These are phyloP conservation scores for Chelonus formosanus DNA, from an alignment of 2,888 invertebrate species.

Conservation along the genomic window DNA sequence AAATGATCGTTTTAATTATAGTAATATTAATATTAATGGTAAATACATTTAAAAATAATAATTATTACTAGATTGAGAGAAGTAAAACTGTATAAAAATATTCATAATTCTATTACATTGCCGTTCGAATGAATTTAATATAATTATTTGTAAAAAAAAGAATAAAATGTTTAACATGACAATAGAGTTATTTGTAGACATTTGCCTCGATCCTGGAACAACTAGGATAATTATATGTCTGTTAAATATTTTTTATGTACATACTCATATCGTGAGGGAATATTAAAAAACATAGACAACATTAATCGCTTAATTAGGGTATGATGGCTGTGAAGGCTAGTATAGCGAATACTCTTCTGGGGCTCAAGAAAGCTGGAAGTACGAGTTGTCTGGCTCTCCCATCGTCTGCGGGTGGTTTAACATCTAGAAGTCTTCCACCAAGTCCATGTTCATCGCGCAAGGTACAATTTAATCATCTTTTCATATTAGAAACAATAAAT, in stretches of 20 bases:
- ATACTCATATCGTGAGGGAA: conserved; percentile 3
- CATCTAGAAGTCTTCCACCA: conserved; percentile 64
- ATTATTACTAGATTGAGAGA: too few relatives aligned
- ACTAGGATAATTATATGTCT: conserved; percentile 1
- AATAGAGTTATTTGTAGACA: conserved; percentile 2
- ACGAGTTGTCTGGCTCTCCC: conserved; percentile 76
- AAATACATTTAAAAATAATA: too few relatives aligned
- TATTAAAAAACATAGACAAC: conserved; percentile 42
- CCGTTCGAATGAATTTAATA: too few relatives aligned
- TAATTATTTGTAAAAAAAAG: neutral
- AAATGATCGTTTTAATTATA: too few relatives aligned
- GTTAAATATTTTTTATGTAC: conserved; percentile 14
- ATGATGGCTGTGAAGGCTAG: conserved; percentile 65
- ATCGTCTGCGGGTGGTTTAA: conserved; percentile 62
- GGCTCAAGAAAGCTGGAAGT: conserved; percentile 76
- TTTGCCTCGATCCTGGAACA: conserved; percentile 6
- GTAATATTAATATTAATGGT: too few relatives aligned
- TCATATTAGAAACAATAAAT: too few relatives aligned
- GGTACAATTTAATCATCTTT: conserved; percentile 56
- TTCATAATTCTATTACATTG: too few relatives aligned
- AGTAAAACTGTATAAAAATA: too few relatives aligned
- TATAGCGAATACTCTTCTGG: conserved; percentile 66
- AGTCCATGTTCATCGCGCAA: conserved; percentile 67
- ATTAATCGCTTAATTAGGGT: conserved; percentile 59
- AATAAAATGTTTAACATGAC: conserved; percentile 10